Evolutionary conservation across 1,140 invertebrate species (phyloP).

Genomic region (Streblospio benedicti): DNA sequence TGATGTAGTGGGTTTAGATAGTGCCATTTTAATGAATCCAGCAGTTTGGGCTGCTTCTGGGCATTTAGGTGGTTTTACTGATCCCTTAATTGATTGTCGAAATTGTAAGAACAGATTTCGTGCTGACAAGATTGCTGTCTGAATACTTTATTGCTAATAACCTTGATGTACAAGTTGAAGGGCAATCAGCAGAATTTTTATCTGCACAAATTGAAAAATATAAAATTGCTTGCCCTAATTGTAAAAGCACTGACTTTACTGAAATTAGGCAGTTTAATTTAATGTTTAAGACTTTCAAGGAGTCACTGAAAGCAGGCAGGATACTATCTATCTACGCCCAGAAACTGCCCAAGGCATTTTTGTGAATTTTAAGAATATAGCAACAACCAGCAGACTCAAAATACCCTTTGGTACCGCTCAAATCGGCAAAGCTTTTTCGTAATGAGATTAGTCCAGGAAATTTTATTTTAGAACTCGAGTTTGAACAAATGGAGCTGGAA

Average conservation of each 20-base stretch:
- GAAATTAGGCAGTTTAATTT: background rate
- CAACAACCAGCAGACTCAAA: background rate
- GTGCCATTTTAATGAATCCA: background rate
- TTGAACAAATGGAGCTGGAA: constrained; percentile 6
- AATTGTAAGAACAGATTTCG: background rate
- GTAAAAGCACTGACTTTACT: background rate
- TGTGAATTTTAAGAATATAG: constrained; percentile 14
- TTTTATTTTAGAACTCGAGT: background rate
- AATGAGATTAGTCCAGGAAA: constrained; percentile 13
- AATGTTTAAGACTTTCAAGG: background rate
- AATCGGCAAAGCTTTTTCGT: constrained; percentile 15
- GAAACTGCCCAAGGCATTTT: constrained; percentile 22
- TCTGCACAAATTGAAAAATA: too few relatives aligned
- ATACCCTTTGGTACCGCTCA: constrained; percentile 19
- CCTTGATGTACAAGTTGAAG: too few relatives aligned
- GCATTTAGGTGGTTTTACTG: background rate
- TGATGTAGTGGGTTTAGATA: background rate
- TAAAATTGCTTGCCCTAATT: background rate
- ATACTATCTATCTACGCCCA: constrained; percentile 10
- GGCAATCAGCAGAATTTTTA: too few relatives aligned
- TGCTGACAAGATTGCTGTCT: background rate
- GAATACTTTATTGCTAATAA: too few relatives aligned
- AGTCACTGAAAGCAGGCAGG: background rate
- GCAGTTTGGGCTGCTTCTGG: background rate
- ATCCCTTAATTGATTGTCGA: background rate